A percentile compares a stretch with the other conserved stretches of the same genome.
Conservation (phyloP, 2,113 vertebrate genomes). For the Rynchops niger region DNA sequence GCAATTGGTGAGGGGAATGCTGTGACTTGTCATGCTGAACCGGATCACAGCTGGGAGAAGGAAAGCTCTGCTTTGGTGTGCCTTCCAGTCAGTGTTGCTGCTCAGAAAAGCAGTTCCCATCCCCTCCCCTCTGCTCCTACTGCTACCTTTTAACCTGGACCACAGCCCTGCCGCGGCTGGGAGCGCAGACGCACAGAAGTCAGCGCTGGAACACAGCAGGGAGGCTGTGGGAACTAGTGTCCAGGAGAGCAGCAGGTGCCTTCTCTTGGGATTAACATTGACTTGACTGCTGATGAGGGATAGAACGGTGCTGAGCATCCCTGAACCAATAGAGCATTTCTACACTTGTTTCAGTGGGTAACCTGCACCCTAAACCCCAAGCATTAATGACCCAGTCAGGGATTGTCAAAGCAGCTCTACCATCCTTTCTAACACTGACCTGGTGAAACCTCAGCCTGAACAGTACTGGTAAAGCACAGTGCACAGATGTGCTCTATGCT, state of each 20-base stretch:
- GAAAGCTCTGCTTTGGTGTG: not conserved
- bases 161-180: not conserved
- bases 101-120: not conserved
- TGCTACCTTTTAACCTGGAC: not conserved
- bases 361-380: not conserved
- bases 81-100: not conserved
- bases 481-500: rapidly evolving
- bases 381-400: not conserved
- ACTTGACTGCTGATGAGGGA: not conserved
- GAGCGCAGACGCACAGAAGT: not conserved
- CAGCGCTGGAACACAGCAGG: not conserved
- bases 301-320: not conserved
- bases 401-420: not conserved
- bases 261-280: not conserved
- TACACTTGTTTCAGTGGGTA: not conserved
- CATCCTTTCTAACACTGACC: not conserved
- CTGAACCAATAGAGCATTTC: not conserved
- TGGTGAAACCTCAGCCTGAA: not conserved
- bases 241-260: not conserved
- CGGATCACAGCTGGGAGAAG: not conserved
- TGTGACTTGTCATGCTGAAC: not conserved
- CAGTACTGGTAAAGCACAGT: not conserved
- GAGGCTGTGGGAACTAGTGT: not conserved
- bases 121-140: not conserved
- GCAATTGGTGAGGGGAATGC: not conserved